These are phyloP conservation scores for Listronotus bonariensis DNA, from an alignment of 1,140 invertebrate genomes.

Conservation along the genomic window DNA sequence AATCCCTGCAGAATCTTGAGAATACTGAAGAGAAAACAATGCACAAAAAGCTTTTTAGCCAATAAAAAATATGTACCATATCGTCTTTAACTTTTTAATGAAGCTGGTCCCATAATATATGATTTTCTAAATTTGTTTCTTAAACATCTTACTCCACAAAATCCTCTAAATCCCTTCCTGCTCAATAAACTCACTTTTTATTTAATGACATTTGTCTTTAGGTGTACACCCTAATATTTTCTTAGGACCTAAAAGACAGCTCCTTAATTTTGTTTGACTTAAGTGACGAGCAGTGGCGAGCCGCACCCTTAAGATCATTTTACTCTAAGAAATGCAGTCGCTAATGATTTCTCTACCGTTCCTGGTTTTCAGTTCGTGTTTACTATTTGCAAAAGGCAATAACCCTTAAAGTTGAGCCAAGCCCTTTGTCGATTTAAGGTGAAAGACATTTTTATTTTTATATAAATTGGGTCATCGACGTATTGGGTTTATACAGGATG, in stretches of 20 bases:
- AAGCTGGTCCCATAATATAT: too few species aligned
- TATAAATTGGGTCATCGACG: not conserved
- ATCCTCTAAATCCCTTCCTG: too few species aligned
- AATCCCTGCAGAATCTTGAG: too few species aligned
- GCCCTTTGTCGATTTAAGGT: conserved; percentile 15
- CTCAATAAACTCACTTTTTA: too few species aligned
- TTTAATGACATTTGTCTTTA: not conserved
- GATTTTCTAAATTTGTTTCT: too few species aligned
- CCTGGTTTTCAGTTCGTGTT: conserved; percentile 17
- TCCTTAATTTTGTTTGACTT: conserved; percentile 23
- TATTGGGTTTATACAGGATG: too few species aligned
- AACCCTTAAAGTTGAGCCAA: conserved; percentile 22
- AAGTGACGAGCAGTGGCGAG: conserved; percentile 2
- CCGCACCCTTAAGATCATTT: conserved; percentile 28
- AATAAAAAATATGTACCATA: too few species aligned
- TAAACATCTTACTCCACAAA: too few species aligned
- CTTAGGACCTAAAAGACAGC: conserved; percentile 14
- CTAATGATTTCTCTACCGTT: conserved; percentile 19
- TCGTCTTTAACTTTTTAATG: too few species aligned
- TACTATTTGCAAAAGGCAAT: conserved; percentile 21
- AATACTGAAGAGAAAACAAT: too few species aligned
- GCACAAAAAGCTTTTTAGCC: too few species aligned
- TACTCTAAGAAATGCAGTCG: conserved; percentile 27
- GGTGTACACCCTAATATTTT: not conserved
- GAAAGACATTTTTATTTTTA: conserved; percentile 11